Conservation (phyloP, 2,113 vertebrate species). For the Pagrus major region DNA sequence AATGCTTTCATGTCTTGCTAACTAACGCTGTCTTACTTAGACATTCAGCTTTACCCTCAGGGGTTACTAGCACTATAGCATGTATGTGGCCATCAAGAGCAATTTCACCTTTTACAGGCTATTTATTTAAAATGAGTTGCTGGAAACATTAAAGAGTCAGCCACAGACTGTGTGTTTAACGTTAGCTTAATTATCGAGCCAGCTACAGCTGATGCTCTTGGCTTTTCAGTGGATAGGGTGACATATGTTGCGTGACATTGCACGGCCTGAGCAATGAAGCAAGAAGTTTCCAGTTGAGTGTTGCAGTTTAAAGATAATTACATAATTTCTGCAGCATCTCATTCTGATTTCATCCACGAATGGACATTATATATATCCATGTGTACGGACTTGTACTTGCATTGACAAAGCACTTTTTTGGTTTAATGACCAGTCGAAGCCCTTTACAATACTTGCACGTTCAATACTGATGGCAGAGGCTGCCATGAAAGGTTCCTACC, state of each 20-base stretch:
- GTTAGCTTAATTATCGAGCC: background rate
- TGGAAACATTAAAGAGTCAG: background rate
- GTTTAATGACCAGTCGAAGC: too few relatives aligned
- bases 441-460: too few relatives aligned
- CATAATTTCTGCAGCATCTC: background rate
- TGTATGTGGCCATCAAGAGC: background rate
- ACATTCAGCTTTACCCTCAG: background rate
- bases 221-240: slow-evolving; percentile 4
- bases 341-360: background rate
- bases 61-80: background rate
- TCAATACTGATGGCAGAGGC: too few relatives aligned
- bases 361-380: too few relatives aligned
- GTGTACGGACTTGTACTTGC: too few relatives aligned
- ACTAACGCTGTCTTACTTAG: too few relatives aligned
- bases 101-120: background rate
- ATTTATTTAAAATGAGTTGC: background rate
- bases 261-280: background rate
- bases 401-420: too few relatives aligned
- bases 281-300: background rate
- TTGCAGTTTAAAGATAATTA: background rate
- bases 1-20: too few relatives aligned
- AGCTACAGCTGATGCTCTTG: too few relatives aligned
- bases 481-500: too few relatives aligned
- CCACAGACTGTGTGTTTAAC: background rate
- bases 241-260: slow-evolving; percentile 2